Evolutionary conservation across 2,888 invertebrate genomes (phyloP), one percentile per base, ranked within the genome.

Genomic region (Caradrina kadenii): DNA sequence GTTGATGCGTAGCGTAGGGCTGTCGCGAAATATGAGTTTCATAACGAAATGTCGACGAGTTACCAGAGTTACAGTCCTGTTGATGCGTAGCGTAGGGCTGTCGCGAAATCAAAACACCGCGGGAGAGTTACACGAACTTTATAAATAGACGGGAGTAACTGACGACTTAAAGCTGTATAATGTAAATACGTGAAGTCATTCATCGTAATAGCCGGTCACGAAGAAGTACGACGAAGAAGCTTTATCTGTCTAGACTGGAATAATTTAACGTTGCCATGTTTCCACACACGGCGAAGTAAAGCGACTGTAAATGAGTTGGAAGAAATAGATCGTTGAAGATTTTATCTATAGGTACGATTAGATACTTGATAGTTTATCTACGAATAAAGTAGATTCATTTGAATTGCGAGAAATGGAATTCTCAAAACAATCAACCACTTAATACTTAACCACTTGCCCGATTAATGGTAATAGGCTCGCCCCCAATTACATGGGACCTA

Each of bases 21-120:
- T 84, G 86, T 90, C 90, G 92, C 92, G 63, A 71, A 66, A 64
- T 49, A 65, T 63, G 60, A 63, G 58, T 69, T 75, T 60, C 10
- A 42, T 19, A 49, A 60, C 26, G 61, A 71, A 72, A 76, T 53
- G 60, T 50, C 58, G 45, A 39, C 56, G 79, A 81, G 73, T 79
- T 79, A 71, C 65, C 65, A 22, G 19, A 68, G 73, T 73, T 74
- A 45, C 42, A 15, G 15, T 17, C 0, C 5, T 2, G 17, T 17
- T 45, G 45, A 45, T 17, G 45, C 45, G 62, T 21, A 56, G 35
- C 22, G 63, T 62, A 69, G 73, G 67, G 67, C 72, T 84, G 86
- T 90, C 90, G 92, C 92, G 86, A 92, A 94, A 93, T 90, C 90
- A 88, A 84, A 89, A 86, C 93, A 81, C 86, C 80, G 93, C 90